These are phyloP conservation scores for Oncorhynchus nerka DNA, from an alignment of 2,113 vertebrate genomes.

Conservation along the genomic window DNA sequence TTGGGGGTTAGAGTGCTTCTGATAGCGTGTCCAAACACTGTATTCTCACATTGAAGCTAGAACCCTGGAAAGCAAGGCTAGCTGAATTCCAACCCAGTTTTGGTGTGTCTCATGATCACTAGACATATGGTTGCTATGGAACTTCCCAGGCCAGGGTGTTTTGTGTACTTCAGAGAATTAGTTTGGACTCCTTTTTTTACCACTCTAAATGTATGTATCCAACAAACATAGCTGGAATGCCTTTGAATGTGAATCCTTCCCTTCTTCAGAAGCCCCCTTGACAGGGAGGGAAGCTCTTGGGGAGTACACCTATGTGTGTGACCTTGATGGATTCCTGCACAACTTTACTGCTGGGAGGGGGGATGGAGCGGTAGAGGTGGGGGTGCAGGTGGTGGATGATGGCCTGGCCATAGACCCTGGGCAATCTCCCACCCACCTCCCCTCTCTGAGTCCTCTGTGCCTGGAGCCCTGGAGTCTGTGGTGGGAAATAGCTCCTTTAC, in stretches of 20 bases:
- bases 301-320: conserved; percentile 50
- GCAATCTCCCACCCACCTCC: conserved; percentile 8
- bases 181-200: conserved; percentile 27
- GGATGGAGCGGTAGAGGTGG: not conserved
- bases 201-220: conserved; percentile 43
- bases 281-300: conserved; percentile 43
- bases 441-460: conserved; percentile 16
- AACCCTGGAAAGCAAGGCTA: no score
- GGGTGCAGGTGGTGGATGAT: not conserved
- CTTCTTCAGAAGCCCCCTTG: conserved; percentile 21
- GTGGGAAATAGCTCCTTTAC: conserved; percentile 11
- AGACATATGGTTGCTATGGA: no score
- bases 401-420: conserved; percentile 12
- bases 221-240: conserved; percentile 58
- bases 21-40: not conserved
- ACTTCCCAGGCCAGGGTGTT: no score
- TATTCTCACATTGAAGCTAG: no score
- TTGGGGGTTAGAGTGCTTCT: not conserved
- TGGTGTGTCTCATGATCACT: no score
- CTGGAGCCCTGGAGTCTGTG: conserved; percentile 5
- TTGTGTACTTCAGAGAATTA: no score
- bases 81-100: no score
- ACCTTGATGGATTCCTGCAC: conserved; percentile 51
- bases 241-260: conserved; percentile 54
- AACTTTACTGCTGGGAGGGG: conserved; percentile 9